Evolutionary conservation across 2,888 invertebrate genomes (phyloP).

Genomic region (Meiosimyza platycephala): DNA sequence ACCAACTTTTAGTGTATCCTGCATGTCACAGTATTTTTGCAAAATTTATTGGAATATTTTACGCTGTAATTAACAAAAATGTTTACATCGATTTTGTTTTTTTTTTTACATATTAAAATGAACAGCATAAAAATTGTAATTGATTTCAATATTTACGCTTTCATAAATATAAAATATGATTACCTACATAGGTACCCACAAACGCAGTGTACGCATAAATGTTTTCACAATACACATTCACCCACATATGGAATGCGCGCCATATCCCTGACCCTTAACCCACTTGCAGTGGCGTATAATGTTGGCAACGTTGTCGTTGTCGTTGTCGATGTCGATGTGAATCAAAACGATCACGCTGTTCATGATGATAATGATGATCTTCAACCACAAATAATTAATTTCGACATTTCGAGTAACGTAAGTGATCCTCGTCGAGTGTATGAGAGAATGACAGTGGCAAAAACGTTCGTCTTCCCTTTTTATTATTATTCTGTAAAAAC

Average conservation of each 20-base stretch:
- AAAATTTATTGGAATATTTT: conserved; percentile 9
- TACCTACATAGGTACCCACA: not conserved
- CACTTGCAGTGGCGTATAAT: not conserved
- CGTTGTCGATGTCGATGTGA: not conserved
- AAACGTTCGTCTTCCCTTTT: not conserved
- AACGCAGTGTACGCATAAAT: not conserved
- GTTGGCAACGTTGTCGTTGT: not conserved
- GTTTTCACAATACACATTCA: not conserved
- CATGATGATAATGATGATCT: conserved; percentile 42
- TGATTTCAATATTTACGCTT: not conserved
- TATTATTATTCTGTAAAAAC: not conserved
- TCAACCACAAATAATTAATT: conserved; percentile 48
- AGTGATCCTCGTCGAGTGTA: conserved; percentile 31
- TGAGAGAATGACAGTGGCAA: conserved; percentile 15
- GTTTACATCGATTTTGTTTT: conserved; percentile 25
- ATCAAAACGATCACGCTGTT: conserved; percentile 4
- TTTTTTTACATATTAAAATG: not conserved
- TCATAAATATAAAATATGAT: no score
- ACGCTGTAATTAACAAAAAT: conserved; percentile 32
- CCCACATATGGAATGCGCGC: not conserved
- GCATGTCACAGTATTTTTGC: not conserved
- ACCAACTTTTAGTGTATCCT: not conserved
- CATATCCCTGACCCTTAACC: conserved; percentile 24
- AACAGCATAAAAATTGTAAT: conserved; percentile 6
- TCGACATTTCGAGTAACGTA: conserved; percentile 46